phyloP scores from a whole-genome alignment of 1,140 invertebrate species.

The Adelges cooleyi region DNA sequence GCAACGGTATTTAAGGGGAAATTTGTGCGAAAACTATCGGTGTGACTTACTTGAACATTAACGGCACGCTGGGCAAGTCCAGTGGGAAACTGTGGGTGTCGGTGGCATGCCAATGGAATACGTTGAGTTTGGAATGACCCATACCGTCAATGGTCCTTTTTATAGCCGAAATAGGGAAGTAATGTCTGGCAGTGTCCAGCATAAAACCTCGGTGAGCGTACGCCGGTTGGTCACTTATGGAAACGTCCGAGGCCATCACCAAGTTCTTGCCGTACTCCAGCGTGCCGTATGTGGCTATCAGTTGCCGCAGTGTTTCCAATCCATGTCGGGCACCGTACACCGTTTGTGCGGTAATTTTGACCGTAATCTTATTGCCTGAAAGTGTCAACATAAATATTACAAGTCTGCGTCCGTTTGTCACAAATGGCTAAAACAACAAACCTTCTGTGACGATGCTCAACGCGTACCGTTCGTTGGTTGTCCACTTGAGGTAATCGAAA shows the following conservation, averaged over 20 bases:
- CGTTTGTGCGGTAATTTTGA: conserved; percentile 50
- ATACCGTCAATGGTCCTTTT: conserved; percentile 61
- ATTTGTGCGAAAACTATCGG: too few relatives aligned
- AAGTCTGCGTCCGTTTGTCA: too few relatives aligned
- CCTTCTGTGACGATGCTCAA: not conserved
- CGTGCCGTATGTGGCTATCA: conserved; percentile 40
- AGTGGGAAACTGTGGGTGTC: conserved; percentile 75
- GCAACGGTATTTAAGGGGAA: too few relatives aligned
- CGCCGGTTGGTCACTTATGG: conserved; percentile 37
- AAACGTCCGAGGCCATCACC: conserved; percentile 37
- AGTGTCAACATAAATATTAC: too few relatives aligned
- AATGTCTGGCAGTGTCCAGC: conserved; percentile 66
- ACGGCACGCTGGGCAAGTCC: conserved; percentile 52
- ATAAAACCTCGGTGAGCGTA: conserved; percentile 54
- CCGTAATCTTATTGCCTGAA: conserved; percentile 38
- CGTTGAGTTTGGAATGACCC: conserved; percentile 67
- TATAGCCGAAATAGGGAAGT: conserved; percentile 55
- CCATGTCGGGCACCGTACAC: conserved; percentile 63
- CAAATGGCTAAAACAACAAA: too few relatives aligned
- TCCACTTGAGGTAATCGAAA: conserved; percentile 8
- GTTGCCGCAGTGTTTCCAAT: conserved; percentile 61
- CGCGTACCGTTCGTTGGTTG: not conserved
- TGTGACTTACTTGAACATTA: conserved; percentile 47
- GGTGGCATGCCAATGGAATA: conserved; percentile 75
- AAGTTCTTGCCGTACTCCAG: conserved; percentile 30